phyloP scores from a whole-genome alignment of 2,797 vertebrate species.

The Platalea minor region DNA sequence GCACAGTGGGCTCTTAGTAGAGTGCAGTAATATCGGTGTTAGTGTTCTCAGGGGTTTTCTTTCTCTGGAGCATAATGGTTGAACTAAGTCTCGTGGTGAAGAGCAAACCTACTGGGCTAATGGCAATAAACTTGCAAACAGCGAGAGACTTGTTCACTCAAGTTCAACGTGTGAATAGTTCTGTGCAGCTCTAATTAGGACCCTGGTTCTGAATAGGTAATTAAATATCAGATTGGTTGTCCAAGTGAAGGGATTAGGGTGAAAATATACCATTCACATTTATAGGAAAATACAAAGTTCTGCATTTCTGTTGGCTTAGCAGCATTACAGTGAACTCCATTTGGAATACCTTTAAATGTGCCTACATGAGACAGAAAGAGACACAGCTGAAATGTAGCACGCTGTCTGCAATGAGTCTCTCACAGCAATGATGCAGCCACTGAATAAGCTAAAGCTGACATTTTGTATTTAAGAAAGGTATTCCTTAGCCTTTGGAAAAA shows the following conservation, averaged over 20 bases:
- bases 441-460: neutral
- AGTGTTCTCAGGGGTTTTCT: conserved; percentile 18
- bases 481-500: neutral
- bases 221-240: conserved; percentile 20
- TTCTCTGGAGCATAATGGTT: conserved; percentile 37
- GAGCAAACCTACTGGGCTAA: conserved; percentile 28
- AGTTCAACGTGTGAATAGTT: neutral
- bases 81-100: conserved; percentile 25
- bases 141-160: conserved; percentile 3
- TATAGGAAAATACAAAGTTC: neutral
- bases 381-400: neutral
- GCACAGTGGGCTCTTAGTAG: neutral
- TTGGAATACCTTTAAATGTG: neutral
- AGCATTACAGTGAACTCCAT: neutral
- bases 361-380: neutral
- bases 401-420: neutral
- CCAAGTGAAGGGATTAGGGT: neutral
- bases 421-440: neutral
- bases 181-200: conserved; percentile 21
- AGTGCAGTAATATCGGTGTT: neutral
- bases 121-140: conserved; percentile 16
- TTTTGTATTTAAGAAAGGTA: neutral
- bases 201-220: neutral
- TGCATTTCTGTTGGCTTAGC: neutral
- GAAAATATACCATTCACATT: neutral